Percentiles rank a stretch among this genome's conserved stretches.
Conservation (phyloP, 2,888 invertebrate species). For the Fissipunctia ypsillon region DNA sequence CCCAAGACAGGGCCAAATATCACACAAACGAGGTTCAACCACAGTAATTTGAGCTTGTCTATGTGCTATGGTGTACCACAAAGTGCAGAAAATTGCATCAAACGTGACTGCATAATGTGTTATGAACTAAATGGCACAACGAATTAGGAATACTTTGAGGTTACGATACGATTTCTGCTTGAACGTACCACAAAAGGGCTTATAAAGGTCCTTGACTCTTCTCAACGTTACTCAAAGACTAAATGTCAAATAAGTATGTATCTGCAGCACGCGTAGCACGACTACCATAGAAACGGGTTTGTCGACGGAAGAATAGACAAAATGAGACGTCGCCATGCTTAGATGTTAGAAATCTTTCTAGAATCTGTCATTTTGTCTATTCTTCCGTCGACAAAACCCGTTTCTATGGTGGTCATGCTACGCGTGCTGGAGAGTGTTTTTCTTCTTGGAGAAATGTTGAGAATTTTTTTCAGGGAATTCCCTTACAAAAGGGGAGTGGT, state of each 20-base stretch:
- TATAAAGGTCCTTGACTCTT: not conserved
- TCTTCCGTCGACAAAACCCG: too few relatives aligned
- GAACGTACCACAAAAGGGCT: not conserved
- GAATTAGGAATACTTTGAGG: not conserved
- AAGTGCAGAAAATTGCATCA: constrained; percentile 10
- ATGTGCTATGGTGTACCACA: constrained; percentile 4
- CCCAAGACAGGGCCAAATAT: not conserved
- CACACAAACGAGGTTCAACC: not conserved
- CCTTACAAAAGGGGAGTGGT: not conserved
- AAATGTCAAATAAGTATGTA: too few relatives aligned
- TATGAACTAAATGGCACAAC: not conserved
- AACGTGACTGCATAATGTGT: not conserved
- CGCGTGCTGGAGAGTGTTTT: too few relatives aligned
- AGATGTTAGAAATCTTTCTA: too few relatives aligned
- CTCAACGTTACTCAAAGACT: not conserved
- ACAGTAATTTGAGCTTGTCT: constrained; percentile 9
- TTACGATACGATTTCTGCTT: not conserved
- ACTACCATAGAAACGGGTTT: too few relatives aligned
- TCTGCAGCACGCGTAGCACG: too few relatives aligned
- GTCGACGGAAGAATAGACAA: too few relatives aligned
- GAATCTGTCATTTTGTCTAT: too few relatives aligned
- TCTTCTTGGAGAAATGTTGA: not conserved
- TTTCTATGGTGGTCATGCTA: too few relatives aligned
- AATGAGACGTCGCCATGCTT: too few relatives aligned
- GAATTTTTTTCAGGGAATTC: not conserved